A percentile compares a stretch with the other conserved stretches of the same genome.
Evolutionary conservation across 2,797 vertebrate genomes (phyloP).

Genomic region (Echiichthys vipera): DNA sequence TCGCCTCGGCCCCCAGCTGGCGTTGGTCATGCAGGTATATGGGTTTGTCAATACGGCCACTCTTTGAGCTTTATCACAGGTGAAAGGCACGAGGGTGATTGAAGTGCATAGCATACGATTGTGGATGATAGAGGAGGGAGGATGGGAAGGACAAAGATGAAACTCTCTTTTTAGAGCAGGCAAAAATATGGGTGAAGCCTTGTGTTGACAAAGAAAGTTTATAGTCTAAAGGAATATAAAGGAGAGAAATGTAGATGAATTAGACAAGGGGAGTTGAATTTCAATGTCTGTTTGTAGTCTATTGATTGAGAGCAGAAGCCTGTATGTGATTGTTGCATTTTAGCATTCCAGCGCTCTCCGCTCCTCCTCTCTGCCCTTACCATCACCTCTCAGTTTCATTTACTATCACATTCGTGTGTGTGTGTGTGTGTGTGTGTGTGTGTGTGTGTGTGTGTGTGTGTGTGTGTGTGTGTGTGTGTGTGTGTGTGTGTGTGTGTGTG

Average conservation of each 20-base stretch:
- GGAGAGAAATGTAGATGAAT: slow-evolving; percentile 40
- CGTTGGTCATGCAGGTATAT: slow-evolving; percentile 61
- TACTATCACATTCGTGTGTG: slow-evolving; percentile 63
- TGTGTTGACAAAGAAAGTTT: slow-evolving; percentile 35
- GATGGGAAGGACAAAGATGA: neutral
- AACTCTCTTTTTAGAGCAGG: slow-evolving; percentile 11
- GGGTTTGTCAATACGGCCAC: slow-evolving; percentile 70
- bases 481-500: slow-evolving; percentile 16
- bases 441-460: slow-evolving; percentile 9
- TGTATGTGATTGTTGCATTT: slow-evolving; percentile 55
- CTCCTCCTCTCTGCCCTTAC: slow-evolving; percentile 39
- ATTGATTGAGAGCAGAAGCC: slow-evolving; percentile 68
- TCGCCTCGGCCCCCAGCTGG: slow-evolving; percentile 12
- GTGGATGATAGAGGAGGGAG: slow-evolving; percentile 14
- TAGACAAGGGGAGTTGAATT: slow-evolving; percentile 49
- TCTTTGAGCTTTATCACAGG: slow-evolving; percentile 48
- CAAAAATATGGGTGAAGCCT: slow-evolving; percentile 15
- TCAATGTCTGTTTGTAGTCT: slow-evolving; percentile 53
- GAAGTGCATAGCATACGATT: slow-evolving; percentile 25
- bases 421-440: slow-evolving; percentile 20
- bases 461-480: too few species aligned
- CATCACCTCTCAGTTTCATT: slow-evolving; percentile 65
- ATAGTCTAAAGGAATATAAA: neutral
- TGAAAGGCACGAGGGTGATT: slow-evolving; percentile 41
- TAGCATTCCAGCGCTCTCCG: slow-evolving; percentile 52